phyloP scores from a whole-genome alignment of 1,140 invertebrate genomes.

The Akabosia matsudoensis region DNA sequence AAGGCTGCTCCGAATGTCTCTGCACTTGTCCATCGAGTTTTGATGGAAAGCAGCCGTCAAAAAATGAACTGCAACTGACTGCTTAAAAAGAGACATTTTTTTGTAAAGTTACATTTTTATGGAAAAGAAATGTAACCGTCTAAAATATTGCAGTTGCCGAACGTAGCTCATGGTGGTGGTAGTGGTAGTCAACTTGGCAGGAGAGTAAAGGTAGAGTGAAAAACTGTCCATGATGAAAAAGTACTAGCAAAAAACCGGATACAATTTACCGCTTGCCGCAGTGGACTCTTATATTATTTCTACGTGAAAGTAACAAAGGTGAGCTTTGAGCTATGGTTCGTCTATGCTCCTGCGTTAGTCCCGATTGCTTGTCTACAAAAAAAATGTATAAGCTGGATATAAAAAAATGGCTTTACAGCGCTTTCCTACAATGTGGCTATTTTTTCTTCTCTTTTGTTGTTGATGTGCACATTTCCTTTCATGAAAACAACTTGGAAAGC shows the following conservation, averaged over 20 bases:
- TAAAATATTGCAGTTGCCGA: constrained; percentile 2
- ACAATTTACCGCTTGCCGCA: constrained; percentile 23
- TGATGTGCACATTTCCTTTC: no score
- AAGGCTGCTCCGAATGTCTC: no score
- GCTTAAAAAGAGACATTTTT: not conserved
- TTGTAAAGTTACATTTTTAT: no score
- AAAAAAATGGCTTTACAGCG: no score
- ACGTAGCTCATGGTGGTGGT: not conserved
- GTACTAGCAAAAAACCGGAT: constrained; percentile 8
- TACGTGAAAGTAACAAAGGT: constrained; percentile 1
- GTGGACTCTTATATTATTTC: not conserved
- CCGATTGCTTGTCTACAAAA: no score
- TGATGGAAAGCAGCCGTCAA: not conserved
- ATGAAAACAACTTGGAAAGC: no score
- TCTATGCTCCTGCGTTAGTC: no score
- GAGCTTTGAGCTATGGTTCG: not conserved
- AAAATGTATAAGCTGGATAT: no score
- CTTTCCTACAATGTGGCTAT: no score
- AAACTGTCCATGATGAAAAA: constrained; percentile 14
- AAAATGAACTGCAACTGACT: not conserved
- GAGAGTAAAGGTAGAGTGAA: constrained; percentile 11
- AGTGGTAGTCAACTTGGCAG: not conserved
- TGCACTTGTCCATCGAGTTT: no score
- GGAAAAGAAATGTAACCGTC: no score
- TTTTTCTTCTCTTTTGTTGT: no score